These are phyloP conservation scores for Muntiacus reevesi DNA, from an alignment of 2,113 vertebrate genomes.

Conservation along the genomic window DNA sequence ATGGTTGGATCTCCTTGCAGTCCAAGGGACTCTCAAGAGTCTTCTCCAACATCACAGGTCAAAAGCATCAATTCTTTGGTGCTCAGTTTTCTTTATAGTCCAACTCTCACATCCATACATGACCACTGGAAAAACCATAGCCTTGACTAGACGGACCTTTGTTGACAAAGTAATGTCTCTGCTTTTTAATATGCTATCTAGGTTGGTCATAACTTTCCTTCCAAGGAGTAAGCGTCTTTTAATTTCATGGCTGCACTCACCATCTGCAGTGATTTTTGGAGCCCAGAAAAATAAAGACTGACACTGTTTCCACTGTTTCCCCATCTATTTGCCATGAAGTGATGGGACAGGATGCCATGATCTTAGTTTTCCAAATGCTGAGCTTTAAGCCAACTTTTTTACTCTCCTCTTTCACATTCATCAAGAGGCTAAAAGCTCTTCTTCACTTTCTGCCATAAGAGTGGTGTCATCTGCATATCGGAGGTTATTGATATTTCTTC, in stretches of 20 bases:
- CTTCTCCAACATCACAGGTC: neutral
- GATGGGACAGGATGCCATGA: neutral
- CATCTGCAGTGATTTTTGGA: neutral
- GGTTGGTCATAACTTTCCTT: neutral
- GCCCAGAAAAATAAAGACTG: neutral
- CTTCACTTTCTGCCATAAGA: neutral
- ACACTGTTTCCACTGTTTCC: neutral
- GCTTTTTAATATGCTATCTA: neutral
- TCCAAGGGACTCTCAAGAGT: neutral
- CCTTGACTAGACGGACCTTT: neutral
- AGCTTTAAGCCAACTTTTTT: neutral
- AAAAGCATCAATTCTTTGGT: neutral
- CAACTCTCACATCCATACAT: neutral
- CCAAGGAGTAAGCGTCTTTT: neutral
- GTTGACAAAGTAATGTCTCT: neutral
- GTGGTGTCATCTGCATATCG: rapidly evolving
- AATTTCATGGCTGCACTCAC: neutral
- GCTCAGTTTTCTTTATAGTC: neutral
- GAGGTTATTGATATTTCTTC: neutral
- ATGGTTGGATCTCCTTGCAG: neutral
- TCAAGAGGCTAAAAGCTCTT: neutral
- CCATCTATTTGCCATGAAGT: neutral
- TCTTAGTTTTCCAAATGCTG: neutral
- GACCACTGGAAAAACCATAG: neutral
- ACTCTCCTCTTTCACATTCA: neutral